Evolutionary conservation across 2,797 vertebrate genomes (phyloP).

Genomic region (Heliangelus exortis): DNA sequence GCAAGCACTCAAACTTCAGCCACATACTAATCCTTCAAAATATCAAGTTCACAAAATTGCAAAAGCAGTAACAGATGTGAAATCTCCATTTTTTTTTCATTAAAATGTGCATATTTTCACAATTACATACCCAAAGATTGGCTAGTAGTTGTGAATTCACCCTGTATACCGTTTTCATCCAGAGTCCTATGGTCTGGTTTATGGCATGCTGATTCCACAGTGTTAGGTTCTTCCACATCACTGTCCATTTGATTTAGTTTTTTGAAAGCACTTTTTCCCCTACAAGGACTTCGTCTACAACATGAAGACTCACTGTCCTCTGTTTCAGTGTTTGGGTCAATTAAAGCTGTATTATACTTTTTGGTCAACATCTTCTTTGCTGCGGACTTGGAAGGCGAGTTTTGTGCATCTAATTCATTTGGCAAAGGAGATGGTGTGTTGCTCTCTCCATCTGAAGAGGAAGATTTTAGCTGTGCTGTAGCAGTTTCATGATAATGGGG

Average conservation of each 20-base stretch:
- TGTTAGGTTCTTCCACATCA: constrained; percentile 72
- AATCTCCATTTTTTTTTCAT: background rate
- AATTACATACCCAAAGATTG: constrained; percentile 79
- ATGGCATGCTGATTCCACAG: constrained; percentile 73
- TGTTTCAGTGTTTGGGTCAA: constrained; percentile 71
- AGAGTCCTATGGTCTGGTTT: constrained; percentile 75
- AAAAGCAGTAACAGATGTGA: background rate
- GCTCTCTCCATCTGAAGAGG: constrained; percentile 73
- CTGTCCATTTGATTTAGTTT: constrained; percentile 74
- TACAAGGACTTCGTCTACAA: constrained; percentile 71
- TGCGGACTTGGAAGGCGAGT: constrained; percentile 72
- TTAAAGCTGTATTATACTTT: constrained; percentile 74
- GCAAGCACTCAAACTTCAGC: background rate
- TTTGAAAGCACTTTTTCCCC: constrained; percentile 74
- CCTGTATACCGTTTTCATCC: constrained; percentile 75
- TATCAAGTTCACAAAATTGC: background rate
- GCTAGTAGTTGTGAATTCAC: constrained; percentile 77
- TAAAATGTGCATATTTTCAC: background rate
- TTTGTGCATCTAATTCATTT: constrained; percentile 79
- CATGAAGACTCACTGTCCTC: constrained; percentile 71
- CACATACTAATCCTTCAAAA: background rate
- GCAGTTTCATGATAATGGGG: constrained; percentile 82
- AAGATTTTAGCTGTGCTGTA: constrained; percentile 60
- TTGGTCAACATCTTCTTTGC: constrained; percentile 78
- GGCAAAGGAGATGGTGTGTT: constrained; percentile 79